These are phyloP conservation scores for Pseudachorutes palmiensis DNA, from an alignment of 1,140 invertebrate species.

Conservation along the genomic window DNA sequence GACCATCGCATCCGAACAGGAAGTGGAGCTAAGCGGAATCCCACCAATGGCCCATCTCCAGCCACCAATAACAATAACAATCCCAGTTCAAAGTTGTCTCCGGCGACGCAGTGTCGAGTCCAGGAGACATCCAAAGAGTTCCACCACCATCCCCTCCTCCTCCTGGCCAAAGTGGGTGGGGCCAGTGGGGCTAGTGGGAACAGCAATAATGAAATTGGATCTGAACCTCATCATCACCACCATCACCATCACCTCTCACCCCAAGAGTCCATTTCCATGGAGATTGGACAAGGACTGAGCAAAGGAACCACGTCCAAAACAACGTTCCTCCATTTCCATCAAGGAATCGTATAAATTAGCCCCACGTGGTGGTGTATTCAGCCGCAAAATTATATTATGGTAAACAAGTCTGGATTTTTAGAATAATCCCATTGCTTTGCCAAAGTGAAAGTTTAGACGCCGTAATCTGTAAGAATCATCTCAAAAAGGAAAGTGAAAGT, in stretches of 20 bases:
- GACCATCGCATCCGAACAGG: not conserved
- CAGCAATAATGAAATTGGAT: constrained; percentile 18
- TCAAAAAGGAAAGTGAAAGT: too few relatives aligned
- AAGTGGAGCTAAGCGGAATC: not conserved
- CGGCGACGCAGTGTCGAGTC: not conserved
- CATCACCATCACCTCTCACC: constrained; percentile 12
- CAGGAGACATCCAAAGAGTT: not conserved
- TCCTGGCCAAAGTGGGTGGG: not conserved
- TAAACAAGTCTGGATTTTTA: too few relatives aligned
- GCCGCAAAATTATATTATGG: too few relatives aligned
- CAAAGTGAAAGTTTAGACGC: too few relatives aligned
- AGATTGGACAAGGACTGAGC: not conserved
- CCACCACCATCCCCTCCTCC: constrained; percentile 1
- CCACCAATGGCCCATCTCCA: not conserved
- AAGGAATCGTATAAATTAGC: not conserved
- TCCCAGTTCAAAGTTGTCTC: not conserved
- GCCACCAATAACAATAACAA: not conserved
- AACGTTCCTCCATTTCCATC: not conserved
- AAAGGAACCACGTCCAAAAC: not conserved
- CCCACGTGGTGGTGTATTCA: too few relatives aligned
- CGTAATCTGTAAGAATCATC: too few relatives aligned
- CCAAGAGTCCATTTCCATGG: not conserved
- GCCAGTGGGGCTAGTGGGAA: constrained; percentile 2
- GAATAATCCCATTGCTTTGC: too few relatives aligned
- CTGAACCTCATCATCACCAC: not conserved